Percentiles rank a stretch among this genome's conserved stretches.
These are phyloP conservation scores for Platynereis dumerilii DNA, from an alignment of 2,888 invertebrate genomes.

Conservation along the genomic window DNA sequence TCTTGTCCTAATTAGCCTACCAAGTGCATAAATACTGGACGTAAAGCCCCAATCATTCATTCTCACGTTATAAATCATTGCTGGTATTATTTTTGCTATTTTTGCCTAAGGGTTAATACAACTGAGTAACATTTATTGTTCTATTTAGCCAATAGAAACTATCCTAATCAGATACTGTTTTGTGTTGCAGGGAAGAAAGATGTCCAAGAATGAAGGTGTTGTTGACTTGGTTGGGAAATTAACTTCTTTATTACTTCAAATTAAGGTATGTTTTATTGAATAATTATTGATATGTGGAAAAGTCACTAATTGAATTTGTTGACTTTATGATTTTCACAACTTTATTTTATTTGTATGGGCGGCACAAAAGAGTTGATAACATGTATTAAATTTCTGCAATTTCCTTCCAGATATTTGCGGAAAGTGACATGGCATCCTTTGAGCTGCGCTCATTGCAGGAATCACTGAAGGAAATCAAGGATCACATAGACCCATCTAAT, in stretches of 20 bases:
- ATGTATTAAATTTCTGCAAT: too few species aligned
- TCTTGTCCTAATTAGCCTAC: too few species aligned
- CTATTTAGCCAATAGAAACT: too few species aligned
- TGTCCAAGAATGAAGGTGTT: constrained; percentile 64
- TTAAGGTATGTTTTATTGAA: constrained; percentile 68
- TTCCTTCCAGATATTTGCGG: constrained; percentile 61
- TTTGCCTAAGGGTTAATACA: too few species aligned
- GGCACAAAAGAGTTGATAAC: too few species aligned
- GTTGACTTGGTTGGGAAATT: constrained; percentile 84
- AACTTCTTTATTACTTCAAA: constrained; percentile 87
- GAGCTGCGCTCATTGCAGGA: constrained; percentile 89
- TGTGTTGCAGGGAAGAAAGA: constrained; percentile 36
- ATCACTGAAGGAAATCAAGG: constrained; percentile 87
- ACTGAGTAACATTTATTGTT: too few species aligned
- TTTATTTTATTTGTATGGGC: background rate
- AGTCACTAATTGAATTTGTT: background rate
- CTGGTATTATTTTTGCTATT: too few species aligned
- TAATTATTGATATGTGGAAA: background rate
- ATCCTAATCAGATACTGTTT: too few species aligned
- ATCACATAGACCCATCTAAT: constrained; percentile 78
- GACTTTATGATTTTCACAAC: background rate
- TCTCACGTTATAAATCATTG: too few species aligned
- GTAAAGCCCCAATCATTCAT: too few species aligned
- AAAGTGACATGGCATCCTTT: constrained; percentile 75
- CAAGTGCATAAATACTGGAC: too few species aligned